Conservation (phyloP, 1,140 invertebrate genomes). For the Cydia strobilella region DNA sequence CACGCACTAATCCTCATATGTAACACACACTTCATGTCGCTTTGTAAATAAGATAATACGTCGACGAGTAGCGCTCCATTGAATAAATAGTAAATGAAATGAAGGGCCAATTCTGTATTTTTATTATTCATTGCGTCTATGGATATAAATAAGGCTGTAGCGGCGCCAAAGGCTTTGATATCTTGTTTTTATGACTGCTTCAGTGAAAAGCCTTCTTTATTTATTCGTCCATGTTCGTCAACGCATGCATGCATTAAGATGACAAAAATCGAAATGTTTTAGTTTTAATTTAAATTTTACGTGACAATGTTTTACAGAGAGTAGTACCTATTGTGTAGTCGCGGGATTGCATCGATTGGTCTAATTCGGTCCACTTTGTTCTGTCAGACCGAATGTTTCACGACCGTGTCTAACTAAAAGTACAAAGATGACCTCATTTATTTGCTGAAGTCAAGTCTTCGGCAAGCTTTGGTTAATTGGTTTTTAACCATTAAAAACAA, state of each 20-base stretch:
- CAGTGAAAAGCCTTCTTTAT: not conserved
- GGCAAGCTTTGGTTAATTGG: not conserved
- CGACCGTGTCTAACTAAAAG: not conserved
- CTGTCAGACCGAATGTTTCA: slow-evolving; percentile 11
- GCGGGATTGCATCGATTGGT: not conserved
- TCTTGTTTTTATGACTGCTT: slow-evolving; percentile 12
- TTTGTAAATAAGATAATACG: not conserved
- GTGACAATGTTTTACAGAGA: not conserved
- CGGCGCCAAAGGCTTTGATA: slow-evolving; percentile 15
- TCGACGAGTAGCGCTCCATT: not conserved
- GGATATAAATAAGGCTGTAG: slow-evolving; percentile 23
- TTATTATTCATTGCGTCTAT: slow-evolving; percentile 23
- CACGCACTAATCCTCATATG: not conserved
- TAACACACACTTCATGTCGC: not conserved
- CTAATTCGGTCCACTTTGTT: slow-evolving; percentile 11
- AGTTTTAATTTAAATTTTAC: not conserved
- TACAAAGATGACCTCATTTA: not conserved
- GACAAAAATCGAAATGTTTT: not conserved
- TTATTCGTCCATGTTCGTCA: not conserved
- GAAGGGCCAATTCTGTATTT: not conserved
- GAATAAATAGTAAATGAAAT: not conserved
- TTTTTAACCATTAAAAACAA: too few species aligned
- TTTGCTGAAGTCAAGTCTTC: not conserved
- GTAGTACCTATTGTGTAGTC: not conserved
- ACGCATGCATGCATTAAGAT: not conserved